A percentile compares a stretch with the other conserved stretches of the same genome.
Conservation (phyloP, 2,113 vertebrate genomes). For the Casuarius casuarius region DNA sequence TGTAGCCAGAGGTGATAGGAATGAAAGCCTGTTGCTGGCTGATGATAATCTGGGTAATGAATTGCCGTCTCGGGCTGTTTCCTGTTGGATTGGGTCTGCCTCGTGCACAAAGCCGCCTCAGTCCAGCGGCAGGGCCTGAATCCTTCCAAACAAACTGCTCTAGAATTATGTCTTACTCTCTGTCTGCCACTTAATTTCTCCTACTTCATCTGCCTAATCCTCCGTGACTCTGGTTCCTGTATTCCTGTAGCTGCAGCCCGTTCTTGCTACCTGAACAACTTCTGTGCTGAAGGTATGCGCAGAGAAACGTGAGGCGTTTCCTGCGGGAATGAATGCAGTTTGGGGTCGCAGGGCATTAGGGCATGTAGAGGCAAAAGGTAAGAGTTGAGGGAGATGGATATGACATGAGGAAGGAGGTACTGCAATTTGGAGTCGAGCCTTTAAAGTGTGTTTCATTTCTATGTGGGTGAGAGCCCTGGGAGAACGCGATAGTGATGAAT, state of each 20-base stretch:
- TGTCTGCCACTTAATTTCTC: neutral
- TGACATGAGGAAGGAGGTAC: neutral
- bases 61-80: neutral
- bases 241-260: neutral
- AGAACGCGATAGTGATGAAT: neutral
- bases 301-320: no score
- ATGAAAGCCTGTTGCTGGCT: neutral
- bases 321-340: no score
- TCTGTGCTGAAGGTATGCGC: no score
- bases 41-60: neutral
- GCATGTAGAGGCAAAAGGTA: neutral
- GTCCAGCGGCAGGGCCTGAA: neutral
- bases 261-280: accelerated
- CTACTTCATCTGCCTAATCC: neutral
- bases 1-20: neutral
- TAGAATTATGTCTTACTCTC: neutral
- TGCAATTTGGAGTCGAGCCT: neutral
- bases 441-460: neutral
- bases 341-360: neutral
- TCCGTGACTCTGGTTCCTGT: neutral
- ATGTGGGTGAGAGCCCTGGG: no score
- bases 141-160: neutral
- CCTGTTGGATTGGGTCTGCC: neutral
- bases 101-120: accelerated
- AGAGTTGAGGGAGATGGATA: neutral